These are phyloP conservation scores for Aphodius sticticus DNA, from an alignment of 2,888 invertebrate genomes.

Conservation along the genomic window DNA sequence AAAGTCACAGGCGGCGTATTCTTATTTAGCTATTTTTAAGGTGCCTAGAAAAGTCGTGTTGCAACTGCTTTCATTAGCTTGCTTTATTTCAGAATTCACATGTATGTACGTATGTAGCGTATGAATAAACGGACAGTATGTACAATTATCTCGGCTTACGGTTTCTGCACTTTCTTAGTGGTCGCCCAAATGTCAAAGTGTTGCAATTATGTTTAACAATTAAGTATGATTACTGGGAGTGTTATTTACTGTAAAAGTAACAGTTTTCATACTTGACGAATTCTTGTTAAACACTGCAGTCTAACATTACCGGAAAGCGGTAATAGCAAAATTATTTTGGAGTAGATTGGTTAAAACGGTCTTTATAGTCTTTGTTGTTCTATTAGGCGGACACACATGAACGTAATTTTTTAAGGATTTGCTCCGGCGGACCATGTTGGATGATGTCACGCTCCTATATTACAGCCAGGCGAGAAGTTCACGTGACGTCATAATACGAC, in stretches of 20 bases:
- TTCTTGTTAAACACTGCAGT: background rate
- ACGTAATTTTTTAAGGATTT: too few relatives aligned
- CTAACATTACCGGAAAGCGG: background rate
- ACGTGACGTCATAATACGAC: too few relatives aligned
- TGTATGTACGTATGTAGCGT: background rate
- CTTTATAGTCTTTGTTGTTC: too few relatives aligned
- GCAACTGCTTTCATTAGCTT: background rate
- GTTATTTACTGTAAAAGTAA: background rate
- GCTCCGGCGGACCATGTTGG: too few relatives aligned
- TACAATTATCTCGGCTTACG: background rate
- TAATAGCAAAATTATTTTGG: too few relatives aligned
- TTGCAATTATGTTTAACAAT: background rate
- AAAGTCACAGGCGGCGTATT: background rate
- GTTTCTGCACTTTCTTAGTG: background rate
- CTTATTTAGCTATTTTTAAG: background rate
- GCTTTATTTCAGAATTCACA: background rate
- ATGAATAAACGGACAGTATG: background rate
- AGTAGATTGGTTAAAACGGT: too few relatives aligned
- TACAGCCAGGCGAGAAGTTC: too few relatives aligned
- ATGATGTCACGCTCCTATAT: too few relatives aligned
- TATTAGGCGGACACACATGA: too few relatives aligned
- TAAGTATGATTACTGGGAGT: background rate
- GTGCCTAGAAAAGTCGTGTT: background rate
- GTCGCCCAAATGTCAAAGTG: background rate
- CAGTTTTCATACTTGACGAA: background rate